Evolutionary conservation across 2,113 vertebrate species (phyloP).

Genomic region (Hippocampus guttulatus): DNA sequence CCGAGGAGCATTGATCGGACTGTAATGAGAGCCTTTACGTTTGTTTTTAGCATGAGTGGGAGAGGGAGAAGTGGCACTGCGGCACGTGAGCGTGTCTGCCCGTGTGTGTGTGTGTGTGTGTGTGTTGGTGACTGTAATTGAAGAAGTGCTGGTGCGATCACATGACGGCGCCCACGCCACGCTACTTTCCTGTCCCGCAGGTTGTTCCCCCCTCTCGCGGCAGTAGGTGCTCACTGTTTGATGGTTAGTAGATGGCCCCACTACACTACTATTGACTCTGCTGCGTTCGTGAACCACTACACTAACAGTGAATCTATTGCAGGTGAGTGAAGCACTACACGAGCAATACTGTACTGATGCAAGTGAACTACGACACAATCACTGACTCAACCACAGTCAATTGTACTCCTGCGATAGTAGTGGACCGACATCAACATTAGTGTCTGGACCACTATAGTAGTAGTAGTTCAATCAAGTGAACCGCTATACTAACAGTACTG

Average conservation of each 20-base stretch:
- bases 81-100: slow-evolving; percentile 12
- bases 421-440: too few relatives aligned
- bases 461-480: too few relatives aligned
- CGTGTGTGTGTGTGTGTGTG: not conserved
- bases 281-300: not conserved
- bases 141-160: slow-evolving; percentile 15
- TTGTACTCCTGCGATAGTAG: too few relatives aligned
- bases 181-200: not conserved
- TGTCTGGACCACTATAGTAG: too few relatives aligned
- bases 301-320: not conserved
- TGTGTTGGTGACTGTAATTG: slow-evolving; percentile 41
- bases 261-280: not conserved
- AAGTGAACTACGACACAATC: too few relatives aligned
- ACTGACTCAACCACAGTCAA: too few relatives aligned
- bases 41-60: slow-evolving; percentile 63
- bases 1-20: slow-evolving; percentile 50
- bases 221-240: not conserved
- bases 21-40: slow-evolving; percentile 56
- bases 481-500: too few relatives aligned
- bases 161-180: slow-evolving; percentile 4
- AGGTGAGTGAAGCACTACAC: too few relatives aligned
- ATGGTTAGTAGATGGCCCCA: not conserved
- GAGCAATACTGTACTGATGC: too few relatives aligned
- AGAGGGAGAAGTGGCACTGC: slow-evolving; percentile 56
- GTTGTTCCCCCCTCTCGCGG: not conserved